phyloP scores from a whole-genome alignment of 2,113 vertebrate species.

The Petrocephalus zakoni region DNA sequence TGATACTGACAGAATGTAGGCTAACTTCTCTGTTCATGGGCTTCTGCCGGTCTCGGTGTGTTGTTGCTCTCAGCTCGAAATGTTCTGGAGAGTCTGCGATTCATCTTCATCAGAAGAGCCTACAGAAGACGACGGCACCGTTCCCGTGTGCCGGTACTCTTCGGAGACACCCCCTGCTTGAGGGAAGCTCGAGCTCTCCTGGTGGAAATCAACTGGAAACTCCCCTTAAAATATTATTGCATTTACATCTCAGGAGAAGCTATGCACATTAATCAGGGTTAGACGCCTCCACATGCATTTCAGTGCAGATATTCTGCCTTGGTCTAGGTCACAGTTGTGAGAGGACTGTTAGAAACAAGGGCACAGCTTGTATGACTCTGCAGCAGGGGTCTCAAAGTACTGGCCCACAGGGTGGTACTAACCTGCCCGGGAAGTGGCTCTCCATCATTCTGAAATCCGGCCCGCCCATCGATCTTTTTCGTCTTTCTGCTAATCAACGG shows the following conservation, averaged over 20 bases:
- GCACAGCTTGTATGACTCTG: neutral
- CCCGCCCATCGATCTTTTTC: neutral
- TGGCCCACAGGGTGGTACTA: neutral
- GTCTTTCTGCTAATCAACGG: neutral
- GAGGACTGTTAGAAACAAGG: neutral
- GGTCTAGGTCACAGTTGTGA: neutral
- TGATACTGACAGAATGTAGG: neutral
- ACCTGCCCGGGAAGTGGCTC: neutral
- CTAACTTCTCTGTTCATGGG: neutral
- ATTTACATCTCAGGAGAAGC: slow-evolving; percentile 19
- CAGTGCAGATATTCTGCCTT: neutral
- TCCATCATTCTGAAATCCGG: neutral
- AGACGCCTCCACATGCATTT: neutral
- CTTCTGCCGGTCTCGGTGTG: neutral
- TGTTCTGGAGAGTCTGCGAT: neutral
- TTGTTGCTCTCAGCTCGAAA: neutral
- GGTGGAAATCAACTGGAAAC: neutral
- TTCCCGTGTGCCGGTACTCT: neutral
- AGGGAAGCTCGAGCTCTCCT: neutral
- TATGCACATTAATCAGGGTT: slow-evolving; percentile 21
- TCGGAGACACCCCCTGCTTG: neutral
- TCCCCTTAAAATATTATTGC: slow-evolving; percentile 21
- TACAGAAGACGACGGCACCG: neutral
- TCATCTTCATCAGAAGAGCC: slow-evolving; percentile 12
- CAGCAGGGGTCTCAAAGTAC: neutral